Conservation (phyloP, 2,797 vertebrate genomes). For the Acanthiza pusilla region DNA sequence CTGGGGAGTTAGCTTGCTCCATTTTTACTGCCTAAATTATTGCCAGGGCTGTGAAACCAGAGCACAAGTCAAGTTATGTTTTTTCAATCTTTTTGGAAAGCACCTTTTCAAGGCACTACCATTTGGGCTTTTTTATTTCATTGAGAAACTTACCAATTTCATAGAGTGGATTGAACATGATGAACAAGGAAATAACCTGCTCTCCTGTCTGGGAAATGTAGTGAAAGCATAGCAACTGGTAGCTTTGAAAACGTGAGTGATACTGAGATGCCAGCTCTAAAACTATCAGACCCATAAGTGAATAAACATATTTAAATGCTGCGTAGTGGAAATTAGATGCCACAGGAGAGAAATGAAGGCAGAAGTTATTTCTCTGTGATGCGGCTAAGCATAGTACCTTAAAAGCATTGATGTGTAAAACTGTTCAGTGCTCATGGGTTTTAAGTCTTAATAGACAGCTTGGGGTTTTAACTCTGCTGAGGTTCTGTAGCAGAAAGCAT, state of each 20-base stretch:
- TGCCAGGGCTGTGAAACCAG: neutral
- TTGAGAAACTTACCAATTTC: neutral
- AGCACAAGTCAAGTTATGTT: rapidly evolving
- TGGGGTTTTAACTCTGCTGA: neutral
- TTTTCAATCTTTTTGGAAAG: neutral
- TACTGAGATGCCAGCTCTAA: neutral
- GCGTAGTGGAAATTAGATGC: neutral
- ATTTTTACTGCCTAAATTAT: neutral
- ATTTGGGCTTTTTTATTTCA: neutral
- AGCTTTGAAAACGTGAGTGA: neutral
- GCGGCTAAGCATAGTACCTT: neutral
- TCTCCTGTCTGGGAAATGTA: neutral
- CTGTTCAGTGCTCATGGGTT: neutral
- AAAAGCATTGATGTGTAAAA: neutral
- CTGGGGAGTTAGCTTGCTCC: neutral
- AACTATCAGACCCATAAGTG: neutral
- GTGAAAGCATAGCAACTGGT: neutral
- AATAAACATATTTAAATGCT: neutral
- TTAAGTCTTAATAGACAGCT: neutral
- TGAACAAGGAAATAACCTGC: neutral
- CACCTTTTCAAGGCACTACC: neutral
- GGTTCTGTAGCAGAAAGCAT: neutral
- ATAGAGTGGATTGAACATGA: neutral
- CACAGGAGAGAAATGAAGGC: neutral
- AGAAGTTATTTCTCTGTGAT: neutral